A percentile compares a stretch with the other conserved stretches of the same genome.
Conservation (phyloP, 2,888 invertebrate genomes). For the Busseola fusca region DNA sequence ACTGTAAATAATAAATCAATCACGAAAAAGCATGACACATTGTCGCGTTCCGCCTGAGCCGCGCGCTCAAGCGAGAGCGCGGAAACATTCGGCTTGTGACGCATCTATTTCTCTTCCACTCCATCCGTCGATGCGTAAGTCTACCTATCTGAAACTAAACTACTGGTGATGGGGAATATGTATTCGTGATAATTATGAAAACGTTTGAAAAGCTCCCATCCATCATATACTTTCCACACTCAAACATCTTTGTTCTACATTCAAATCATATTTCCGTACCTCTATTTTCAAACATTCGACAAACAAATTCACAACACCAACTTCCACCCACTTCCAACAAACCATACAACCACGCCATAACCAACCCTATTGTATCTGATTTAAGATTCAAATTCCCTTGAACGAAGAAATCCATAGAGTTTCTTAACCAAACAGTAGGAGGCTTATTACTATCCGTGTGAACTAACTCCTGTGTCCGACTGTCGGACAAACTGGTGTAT, state of each 20-base stretch:
- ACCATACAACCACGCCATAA: background rate
- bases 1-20: too few relatives aligned
- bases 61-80: too few relatives aligned
- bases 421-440: slow-evolving; percentile 65
- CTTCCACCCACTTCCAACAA: background rate
- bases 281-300: slow-evolving; percentile 21
- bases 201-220: background rate
- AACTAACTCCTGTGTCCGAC: slow-evolving; percentile 69
- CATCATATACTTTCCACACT: background rate
- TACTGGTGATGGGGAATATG: background rate
- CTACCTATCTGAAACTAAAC: background rate
- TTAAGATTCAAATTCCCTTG: slow-evolving; percentile 38
- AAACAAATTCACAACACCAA: slow-evolving; percentile 33
- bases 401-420: slow-evolving; percentile 4
- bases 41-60: too few relatives aligned
- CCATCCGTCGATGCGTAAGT: too few relatives aligned
- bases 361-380: fast-evolving
- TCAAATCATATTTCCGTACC: slow-evolving; percentile 21
- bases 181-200: background rate
- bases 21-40: too few relatives aligned
- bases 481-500: slow-evolving; percentile 62
- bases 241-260: slow-evolving; percentile 24
- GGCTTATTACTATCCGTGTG: slow-evolving; percentile 76
- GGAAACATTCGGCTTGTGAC: too few relatives aligned
- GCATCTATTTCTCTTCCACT: too few relatives aligned